Evolutionary conservation across 2,113 vertebrate genomes (phyloP).

Genomic region (Pterocles burchelli): DNA sequence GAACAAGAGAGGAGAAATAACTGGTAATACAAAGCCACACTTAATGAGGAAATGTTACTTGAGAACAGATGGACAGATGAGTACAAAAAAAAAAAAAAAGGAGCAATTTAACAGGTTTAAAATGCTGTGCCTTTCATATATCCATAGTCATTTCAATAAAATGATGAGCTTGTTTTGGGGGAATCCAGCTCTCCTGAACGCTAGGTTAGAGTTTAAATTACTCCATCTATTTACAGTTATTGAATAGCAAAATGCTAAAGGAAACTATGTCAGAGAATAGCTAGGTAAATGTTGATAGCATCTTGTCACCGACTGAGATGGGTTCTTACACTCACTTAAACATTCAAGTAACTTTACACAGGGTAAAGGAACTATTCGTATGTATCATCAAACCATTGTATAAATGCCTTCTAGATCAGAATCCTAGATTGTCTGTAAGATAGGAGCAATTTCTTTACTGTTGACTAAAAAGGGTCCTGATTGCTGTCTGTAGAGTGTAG

Average conservation of each 20-base stretch:
- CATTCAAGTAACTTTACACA: background rate
- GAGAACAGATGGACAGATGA: background rate
- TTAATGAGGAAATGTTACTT: slow-evolving; percentile 13
- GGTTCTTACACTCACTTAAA: background rate
- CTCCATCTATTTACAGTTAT: background rate
- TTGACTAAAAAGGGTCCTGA: background rate
- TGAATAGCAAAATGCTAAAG: background rate
- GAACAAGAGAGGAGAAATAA: slow-evolving; percentile 35
- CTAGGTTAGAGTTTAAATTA: background rate
- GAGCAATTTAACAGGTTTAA: background rate
- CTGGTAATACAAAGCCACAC: background rate
- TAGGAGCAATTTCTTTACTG: background rate
- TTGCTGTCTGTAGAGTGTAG: background rate
- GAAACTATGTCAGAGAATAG: background rate
- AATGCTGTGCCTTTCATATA: background rate
- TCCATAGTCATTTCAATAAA: background rate
- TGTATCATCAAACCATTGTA: background rate
- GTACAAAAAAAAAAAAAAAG: background rate
- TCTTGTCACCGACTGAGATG: background rate
- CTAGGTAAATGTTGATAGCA: background rate
- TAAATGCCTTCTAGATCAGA: background rate
- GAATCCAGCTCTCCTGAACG: background rate
- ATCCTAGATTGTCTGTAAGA: background rate
- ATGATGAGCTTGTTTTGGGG: background rate
- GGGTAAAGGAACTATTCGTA: background rate